phyloP scores from a whole-genome alignment of 1,140 invertebrate genomes.

The Drosophila repletoides region DNA sequence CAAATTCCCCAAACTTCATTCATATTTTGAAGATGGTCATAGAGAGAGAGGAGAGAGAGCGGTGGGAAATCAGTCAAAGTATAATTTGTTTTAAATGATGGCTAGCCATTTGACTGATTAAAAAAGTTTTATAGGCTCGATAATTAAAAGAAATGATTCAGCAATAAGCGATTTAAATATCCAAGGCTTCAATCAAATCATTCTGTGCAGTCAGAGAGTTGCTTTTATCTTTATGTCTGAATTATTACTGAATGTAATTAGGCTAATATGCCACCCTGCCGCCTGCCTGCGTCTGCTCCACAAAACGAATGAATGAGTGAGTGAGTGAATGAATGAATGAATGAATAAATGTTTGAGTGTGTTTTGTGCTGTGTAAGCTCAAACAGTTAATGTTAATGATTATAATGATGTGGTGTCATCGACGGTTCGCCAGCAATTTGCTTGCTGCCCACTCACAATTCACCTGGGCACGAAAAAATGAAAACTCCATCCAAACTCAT shows the following conservation, averaged over 20 bases:
- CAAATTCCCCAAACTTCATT: no score
- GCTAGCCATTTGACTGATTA: not conserved
- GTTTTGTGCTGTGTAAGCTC: not conserved
- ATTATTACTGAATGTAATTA: slow-evolving; percentile 31
- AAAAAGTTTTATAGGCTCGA: not conserved
- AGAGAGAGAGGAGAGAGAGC: no score
- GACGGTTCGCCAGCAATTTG: slow-evolving; percentile 2
- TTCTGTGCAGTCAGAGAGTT: not conserved
- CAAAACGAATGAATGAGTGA: slow-evolving; percentile 2
- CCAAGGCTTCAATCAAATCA: slow-evolving; percentile 6
- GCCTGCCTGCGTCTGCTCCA: no score
- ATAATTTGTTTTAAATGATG: not conserved
- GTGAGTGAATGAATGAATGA: slow-evolving; percentile 6
- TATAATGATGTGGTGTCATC: slow-evolving; percentile 27
- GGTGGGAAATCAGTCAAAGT: not conserved
- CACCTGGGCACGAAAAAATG: slow-evolving; percentile 16
- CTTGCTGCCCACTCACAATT: not conserved
- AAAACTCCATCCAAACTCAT: slow-evolving; percentile 48
- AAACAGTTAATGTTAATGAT: slow-evolving; percentile 19
- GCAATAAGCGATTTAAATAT: not conserved
- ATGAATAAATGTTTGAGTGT: not conserved
- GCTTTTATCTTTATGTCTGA: slow-evolving; percentile 19
- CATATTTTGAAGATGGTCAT: no score
- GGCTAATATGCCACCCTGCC: slow-evolving; percentile 11
- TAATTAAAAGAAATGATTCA: slow-evolving; percentile 6